These are phyloP conservation scores for Torymus tubicola DNA, from an alignment of 2,888 invertebrate species.

Conservation along the genomic window DNA sequence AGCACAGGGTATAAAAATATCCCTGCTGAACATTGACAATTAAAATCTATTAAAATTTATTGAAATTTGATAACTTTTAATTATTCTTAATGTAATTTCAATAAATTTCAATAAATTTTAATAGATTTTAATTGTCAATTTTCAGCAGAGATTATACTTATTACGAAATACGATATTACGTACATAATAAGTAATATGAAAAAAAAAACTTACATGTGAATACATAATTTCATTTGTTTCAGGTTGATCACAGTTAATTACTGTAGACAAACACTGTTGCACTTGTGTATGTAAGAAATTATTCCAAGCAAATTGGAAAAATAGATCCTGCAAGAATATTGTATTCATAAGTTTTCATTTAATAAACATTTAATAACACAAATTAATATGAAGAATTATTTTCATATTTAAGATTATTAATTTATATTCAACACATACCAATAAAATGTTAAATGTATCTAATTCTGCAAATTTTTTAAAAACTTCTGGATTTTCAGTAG, in stretches of 20 bases:
- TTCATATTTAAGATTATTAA: not conserved
- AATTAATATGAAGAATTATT: no score
- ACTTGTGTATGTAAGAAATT: slow-evolving; percentile 97
- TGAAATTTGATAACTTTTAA: no score
- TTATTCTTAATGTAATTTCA: no score
- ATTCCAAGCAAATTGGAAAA: slow-evolving; percentile 94
- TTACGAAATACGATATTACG: no score
- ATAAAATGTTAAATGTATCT: slow-evolving; percentile 79
- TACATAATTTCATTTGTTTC: slow-evolving; percentile 77
- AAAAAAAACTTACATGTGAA: slow-evolving; percentile 76
- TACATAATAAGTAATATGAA: not conserved
- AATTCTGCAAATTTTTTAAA: slow-evolving; percentile 81
- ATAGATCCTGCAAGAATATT: slow-evolving; percentile 84
- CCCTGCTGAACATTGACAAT: no score
- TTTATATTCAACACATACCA: slow-evolving; percentile 75
- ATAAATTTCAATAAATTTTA: no score
- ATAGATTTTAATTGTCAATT: no score
- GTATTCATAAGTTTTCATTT: slow-evolving; percentile 12
- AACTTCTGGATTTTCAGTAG: slow-evolving; percentile 85
- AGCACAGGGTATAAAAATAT: no score
- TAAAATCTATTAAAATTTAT: not conserved
- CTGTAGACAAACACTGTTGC: slow-evolving; percentile 86
- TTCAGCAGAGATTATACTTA: no score
- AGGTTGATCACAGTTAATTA: slow-evolving; percentile 78
- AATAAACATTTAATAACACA: no score